phyloP scores from a whole-genome alignment of 2,113 vertebrate genomes.

The Ciconia boyciana region DNA sequence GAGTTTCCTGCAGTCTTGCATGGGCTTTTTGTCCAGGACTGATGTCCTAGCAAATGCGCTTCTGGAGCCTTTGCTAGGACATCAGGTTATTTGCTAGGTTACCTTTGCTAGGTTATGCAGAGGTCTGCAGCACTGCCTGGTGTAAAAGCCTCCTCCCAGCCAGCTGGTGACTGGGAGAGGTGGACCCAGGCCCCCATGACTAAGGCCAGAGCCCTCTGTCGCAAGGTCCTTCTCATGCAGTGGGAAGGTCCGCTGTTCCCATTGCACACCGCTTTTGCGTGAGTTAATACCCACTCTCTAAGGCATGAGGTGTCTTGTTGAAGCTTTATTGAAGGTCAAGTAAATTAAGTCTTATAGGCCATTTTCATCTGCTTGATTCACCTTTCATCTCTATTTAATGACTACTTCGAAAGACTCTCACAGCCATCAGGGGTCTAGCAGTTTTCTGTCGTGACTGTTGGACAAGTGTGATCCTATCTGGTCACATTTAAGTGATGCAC shows the following conservation, averaged over 20 bases:
- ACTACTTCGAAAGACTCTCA: not conserved
- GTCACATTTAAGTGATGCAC: slow-evolving; percentile 12
- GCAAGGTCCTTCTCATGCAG: not conserved
- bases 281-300: not conserved
- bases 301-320: not conserved
- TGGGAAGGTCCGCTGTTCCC: not conserved
- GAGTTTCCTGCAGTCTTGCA: not conserved
- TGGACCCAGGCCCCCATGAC: not conserved
- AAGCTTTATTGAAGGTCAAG: not conserved
- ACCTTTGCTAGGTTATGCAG: not conserved
- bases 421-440: not conserved
- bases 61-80: no score
- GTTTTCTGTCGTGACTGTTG: not conserved
- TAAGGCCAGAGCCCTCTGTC: not conserved
- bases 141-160: not conserved
- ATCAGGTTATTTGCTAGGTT: no score
- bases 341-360: not conserved
- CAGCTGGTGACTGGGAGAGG: accelerated
- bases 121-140: no score
- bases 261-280: accelerated
- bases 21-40: not conserved
- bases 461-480: not conserved
- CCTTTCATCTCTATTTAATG: not conserved
- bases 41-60: not conserved
- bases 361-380: not conserved